Evolutionary conservation across 2,797 vertebrate species (phyloP).

Genomic region (Leptoclinus maculatus): DNA sequence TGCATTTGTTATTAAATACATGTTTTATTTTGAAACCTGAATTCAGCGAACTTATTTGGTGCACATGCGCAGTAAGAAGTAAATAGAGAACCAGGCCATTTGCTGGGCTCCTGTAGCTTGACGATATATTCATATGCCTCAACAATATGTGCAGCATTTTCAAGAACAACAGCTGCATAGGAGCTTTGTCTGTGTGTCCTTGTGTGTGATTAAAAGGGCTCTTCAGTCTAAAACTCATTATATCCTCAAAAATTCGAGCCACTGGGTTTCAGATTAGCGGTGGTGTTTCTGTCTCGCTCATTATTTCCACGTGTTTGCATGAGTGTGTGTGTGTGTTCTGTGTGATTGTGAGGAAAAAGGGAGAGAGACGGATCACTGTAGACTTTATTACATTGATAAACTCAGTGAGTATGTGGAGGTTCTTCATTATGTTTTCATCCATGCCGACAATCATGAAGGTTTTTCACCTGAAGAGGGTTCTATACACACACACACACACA

Average conservation of each 20-base stretch:
- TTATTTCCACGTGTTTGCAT: slow-evolving; percentile 19
- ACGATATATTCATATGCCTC: too few species aligned
- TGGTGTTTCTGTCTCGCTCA: slow-evolving; percentile 26
- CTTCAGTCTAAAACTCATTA: slow-evolving; percentile 42
- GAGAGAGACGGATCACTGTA: neutral
- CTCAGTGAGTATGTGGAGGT: neutral
- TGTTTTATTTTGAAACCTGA: too few species aligned
- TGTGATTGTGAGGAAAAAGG: neutral
- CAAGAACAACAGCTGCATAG: neutral
- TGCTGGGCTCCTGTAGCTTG: too few species aligned
- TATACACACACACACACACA: too few species aligned
- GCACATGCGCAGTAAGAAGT: too few species aligned
- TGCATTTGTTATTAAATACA: too few species aligned
- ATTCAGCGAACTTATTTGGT: too few species aligned
- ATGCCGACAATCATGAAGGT: slow-evolving; percentile 7
- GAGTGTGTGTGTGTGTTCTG: neutral
- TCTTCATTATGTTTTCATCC: slow-evolving; percentile 22
- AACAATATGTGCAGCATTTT: neutral
- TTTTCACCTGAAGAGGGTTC: slow-evolving; percentile 22
- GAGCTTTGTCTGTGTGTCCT: neutral
- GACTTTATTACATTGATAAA: slow-evolving; percentile 32
- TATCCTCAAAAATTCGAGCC: neutral
- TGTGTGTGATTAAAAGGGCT: slow-evolving; percentile 39
- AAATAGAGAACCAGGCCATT: too few species aligned
- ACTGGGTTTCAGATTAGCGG: slow-evolving; percentile 30